Conservation (phyloP, 64 coral and sea anemone species). For the Acropora yongei region DNA sequence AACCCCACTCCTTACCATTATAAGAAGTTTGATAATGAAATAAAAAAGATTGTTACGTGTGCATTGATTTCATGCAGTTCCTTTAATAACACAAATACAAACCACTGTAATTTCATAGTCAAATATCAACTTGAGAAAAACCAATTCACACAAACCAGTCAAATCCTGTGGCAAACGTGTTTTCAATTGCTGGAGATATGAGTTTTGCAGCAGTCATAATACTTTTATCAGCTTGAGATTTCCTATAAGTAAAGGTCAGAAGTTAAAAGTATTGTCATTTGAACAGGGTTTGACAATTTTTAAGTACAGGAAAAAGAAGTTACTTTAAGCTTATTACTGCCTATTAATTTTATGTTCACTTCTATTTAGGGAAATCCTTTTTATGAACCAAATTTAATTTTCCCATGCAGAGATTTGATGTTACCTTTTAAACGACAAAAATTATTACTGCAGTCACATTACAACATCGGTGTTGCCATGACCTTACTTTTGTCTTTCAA, state of each 20-base stretch:
- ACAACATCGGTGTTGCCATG: neutral
- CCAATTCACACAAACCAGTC: conserved; percentile 75
- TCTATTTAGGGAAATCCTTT: too few species aligned
- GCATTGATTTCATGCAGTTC: too few species aligned
- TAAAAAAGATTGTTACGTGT: too few species aligned
- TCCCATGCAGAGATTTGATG: too few species aligned
- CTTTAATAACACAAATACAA: too few species aligned
- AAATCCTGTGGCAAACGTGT: conserved; percentile 91
- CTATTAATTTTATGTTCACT: too few species aligned
- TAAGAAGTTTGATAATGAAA: too few species aligned
- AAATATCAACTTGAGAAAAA: neutral
- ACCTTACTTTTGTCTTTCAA: conserved; percentile 90
- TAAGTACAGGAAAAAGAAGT: too few species aligned
- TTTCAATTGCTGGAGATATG: conserved; percentile 95
- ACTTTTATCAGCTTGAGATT: conserved; percentile 95
- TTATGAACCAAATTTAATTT: neutral
- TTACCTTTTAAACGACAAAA: too few species aligned
- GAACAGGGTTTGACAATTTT: neutral
- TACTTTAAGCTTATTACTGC: too few species aligned
- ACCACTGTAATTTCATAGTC: neutral
- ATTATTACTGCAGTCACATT: too few species aligned
- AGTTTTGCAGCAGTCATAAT: conserved; percentile 93
- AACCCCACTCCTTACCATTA: too few species aligned
- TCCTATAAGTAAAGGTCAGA: conserved; percentile 63
- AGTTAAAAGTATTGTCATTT: neutral